Conservation (phyloP, 2,797 vertebrate genomes). For the Podargus strigoides region DNA sequence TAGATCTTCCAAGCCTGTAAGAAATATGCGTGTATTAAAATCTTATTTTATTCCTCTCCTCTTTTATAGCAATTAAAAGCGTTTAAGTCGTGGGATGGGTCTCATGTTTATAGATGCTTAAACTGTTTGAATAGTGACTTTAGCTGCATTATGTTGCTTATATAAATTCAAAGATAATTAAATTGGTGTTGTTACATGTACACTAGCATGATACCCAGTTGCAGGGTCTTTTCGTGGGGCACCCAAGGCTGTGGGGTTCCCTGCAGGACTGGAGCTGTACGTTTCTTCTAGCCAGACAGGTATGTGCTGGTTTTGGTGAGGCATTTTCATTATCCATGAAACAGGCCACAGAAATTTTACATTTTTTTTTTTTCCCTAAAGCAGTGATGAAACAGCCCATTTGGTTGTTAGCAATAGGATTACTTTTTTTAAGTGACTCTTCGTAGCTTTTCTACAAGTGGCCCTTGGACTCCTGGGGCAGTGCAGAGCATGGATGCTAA, state of each 20-base stretch:
- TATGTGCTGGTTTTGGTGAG: background rate
- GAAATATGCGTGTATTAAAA: background rate
- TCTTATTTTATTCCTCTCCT: background rate
- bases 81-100: background rate
- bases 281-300: background rate
- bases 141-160: background rate
- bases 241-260: background rate
- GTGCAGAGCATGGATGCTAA: background rate
- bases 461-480: background rate
- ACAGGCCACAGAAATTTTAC: background rate
- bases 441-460: background rate
- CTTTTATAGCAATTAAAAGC: background rate
- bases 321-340: background rate
- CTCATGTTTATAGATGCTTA: background rate
- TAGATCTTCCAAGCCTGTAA: background rate
- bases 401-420: background rate
- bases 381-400: background rate
- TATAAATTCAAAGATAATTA: background rate
- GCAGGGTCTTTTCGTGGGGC: background rate
- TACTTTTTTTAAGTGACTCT: background rate
- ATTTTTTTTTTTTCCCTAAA: background rate
- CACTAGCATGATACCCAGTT: fast-evolving
- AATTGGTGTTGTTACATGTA: background rate
- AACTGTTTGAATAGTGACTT: background rate
- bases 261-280: background rate